Evolutionary conservation across 2,797 vertebrate genomes (phyloP), one percentile per base, ranked within the genome.

Genomic region (Columba guinea): DNA sequence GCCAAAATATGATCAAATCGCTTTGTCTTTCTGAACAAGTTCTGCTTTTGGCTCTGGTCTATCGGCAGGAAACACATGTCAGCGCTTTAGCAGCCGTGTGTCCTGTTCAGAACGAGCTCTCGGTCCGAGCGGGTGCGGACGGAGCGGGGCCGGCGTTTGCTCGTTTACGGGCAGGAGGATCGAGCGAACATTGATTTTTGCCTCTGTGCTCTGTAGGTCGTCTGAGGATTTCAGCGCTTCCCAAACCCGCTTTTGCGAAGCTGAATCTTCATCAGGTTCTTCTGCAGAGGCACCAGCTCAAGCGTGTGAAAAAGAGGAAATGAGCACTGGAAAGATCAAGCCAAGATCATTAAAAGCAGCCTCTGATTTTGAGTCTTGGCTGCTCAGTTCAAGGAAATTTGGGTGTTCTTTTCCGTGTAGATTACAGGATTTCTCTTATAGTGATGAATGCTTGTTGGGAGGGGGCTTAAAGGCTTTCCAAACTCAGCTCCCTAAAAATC

Each of bases 21-120:
- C 89, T 58, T 15, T 13, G 70, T 84, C 87, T 63, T 90, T n/a
- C 20, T 46, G 79, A 51, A 27, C 46, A 5, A 59, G 65, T 76
- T 90, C 74, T 96, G 92, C 95, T 94, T 76, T 34, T 28, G 67
- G 87, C 89, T 52, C 75, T 21, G 34, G 10, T 62, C 90, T 91
- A n/a, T 93, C 85, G 1, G 35, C 95, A 91, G 95, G 94, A 95
- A 95, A 74, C 91, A 85, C 81, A 24, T 21, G 90, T 84, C 89
- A 70, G 89, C 46, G 1, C 53, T 84, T 39, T 7, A 65, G 23
- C 77, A 41, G 60, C 60, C 26, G 34, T 5, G 11, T 32, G 88
- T 90, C 87, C 91, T 74, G 90, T 5, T 22, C 11, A 37, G 56
- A 70, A 37, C 2, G 51, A 88, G 91, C 78, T 19, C 76, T 30